Evolutionary conservation across 2,888 invertebrate genomes (phyloP).

Genomic region (Oasisia sp.): DNA sequence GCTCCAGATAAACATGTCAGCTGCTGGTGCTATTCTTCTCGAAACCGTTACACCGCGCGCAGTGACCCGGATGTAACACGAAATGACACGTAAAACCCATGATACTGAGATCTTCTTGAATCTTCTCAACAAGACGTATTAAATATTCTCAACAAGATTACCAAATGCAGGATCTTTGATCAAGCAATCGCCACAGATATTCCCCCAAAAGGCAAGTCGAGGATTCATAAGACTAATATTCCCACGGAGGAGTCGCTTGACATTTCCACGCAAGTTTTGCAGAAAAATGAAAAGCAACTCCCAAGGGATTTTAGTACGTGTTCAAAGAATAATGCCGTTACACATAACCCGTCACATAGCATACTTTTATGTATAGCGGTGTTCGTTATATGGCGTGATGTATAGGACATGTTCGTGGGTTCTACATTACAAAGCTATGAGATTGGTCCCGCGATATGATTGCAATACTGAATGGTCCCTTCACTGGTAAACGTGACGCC

Average conservation of each 20-base stretch:
- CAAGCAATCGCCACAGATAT: neutral
- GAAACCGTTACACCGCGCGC: neutral
- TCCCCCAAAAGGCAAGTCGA: neutral
- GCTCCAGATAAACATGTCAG: neutral
- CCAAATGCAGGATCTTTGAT: neutral
- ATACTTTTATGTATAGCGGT: neutral
- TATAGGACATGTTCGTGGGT: too few species aligned
- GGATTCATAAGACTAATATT: neutral
- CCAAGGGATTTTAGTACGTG: neutral
- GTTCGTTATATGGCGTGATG: neutral
- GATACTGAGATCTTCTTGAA: neutral
- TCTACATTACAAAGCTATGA: too few species aligned
- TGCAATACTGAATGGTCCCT: neutral
- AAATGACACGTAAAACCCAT: neutral
- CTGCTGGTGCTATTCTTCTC: neutral
- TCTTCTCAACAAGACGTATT: neutral
- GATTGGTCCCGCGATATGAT: too few species aligned
- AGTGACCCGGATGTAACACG: neutral
- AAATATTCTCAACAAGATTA: neutral
- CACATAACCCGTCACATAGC: neutral
- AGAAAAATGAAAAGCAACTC: neutral
- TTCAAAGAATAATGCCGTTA: neutral
- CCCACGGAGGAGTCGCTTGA: neutral
- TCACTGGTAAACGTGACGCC: neutral
- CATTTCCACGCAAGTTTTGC: neutral